Evolutionary conservation across 2,113 vertebrate genomes (phyloP).

Genomic region (Benitochromis conjunctus): DNA sequence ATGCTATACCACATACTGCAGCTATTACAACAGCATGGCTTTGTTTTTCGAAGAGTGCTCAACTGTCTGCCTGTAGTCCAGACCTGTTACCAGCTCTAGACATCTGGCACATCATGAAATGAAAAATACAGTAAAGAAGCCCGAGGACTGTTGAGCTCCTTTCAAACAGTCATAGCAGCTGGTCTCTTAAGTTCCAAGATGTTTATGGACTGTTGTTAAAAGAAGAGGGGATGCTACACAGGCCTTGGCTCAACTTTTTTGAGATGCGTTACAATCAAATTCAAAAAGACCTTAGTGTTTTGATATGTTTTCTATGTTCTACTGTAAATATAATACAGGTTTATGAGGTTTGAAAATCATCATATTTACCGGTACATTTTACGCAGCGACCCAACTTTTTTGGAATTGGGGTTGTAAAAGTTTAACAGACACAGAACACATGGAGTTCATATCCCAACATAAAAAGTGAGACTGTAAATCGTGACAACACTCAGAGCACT

Average conservation of each 20-base stretch:
- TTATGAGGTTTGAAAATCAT: background rate
- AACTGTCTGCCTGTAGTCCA: background rate
- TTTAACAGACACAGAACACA: conserved; percentile 1
- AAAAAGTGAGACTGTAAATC: background rate
- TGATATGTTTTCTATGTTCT: background rate
- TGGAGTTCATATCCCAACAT: background rate
- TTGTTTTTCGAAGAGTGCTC: background rate
- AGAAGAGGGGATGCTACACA: background rate
- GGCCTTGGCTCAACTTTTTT: background rate
- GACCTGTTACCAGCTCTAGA: background rate
- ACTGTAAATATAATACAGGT: background rate
- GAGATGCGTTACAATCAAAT: background rate
- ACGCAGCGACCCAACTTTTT: background rate
- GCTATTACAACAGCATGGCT: background rate
- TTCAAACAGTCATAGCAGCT: background rate
- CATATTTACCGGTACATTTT: background rate
- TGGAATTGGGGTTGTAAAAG: background rate
- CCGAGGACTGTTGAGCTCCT: background rate
- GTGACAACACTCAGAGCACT: background rate
- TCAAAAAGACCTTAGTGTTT: background rate
- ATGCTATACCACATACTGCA: background rate
- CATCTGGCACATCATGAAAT: background rate
- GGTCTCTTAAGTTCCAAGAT: background rate
- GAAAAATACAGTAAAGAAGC: background rate
- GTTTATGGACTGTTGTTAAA: background rate